Conservation (phyloP, 2,888 invertebrate genomes). For the Drosophila limbata region DNA sequence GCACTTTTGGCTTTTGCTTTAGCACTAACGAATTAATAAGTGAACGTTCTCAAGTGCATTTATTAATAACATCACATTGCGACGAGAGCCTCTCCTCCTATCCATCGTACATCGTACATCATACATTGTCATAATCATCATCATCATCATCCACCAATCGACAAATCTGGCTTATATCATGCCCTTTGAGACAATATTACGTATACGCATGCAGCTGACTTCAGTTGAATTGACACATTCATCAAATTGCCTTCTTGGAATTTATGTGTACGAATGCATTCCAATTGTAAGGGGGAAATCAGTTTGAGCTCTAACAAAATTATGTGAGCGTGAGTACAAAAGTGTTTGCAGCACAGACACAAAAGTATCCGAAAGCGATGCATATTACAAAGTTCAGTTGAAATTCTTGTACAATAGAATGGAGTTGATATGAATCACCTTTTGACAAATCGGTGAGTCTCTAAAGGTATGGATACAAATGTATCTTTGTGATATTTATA, state of each 20-base stretch:
- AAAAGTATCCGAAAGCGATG: neutral
- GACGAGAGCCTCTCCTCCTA: neutral
- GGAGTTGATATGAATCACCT: conserved; percentile 1
- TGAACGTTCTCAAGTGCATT: conserved; percentile 78
- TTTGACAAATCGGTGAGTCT: neutral
- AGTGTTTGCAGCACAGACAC: neutral
- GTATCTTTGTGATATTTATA: conserved; percentile 4
- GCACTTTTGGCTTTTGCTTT: conserved; percentile 71
- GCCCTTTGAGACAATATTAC: neutral
- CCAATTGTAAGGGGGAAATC: neutral
- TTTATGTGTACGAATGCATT: neutral
- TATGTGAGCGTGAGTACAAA: neutral
- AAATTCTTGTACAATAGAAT: neutral
- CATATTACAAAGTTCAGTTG: neutral
- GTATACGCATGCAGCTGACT: neutral
- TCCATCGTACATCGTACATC: neutral
- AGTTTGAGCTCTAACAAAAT: neutral
- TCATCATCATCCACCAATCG: neutral
- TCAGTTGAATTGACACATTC: conserved; percentile 4
- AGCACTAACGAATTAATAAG: conserved; percentile 73
- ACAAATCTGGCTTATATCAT: conserved; percentile 1
- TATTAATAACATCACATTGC: conserved; percentile 70
- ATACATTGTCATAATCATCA: too few relatives aligned
- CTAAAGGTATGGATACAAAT: neutral
- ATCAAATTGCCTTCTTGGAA: conserved; percentile 1